Evolutionary conservation across 2,888 invertebrate genomes (phyloP), one percentile per base, ranked within the genome.

Genomic region (Scaptomyza polygonia): DNA sequence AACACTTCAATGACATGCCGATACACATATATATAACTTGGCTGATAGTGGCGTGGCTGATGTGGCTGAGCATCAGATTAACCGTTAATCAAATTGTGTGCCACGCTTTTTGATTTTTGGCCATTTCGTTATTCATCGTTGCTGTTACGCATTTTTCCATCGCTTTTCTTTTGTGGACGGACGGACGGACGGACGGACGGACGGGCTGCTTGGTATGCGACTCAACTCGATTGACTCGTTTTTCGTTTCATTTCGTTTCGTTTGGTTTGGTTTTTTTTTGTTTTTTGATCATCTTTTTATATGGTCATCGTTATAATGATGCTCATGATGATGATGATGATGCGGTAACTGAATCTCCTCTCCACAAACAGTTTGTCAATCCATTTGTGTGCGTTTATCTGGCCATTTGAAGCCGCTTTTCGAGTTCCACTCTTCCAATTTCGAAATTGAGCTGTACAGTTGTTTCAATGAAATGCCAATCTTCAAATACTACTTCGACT

Each of bases 81-180:
- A 80, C 83, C 66, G 86, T 82, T 82, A 86, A 82, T 67, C 11
- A 69, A 86, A 73, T 69, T 63, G 58, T 65, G 25, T 79, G 76
- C 76, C 82, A 82, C 83, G 86, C 86, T 83, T 79, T 82, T 85
- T 76, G 82, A 78, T 72, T 82, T 82, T 77, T 53, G 56, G 79
- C 18, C 67, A 67, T 79, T 79, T 77, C 18, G 29, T 67, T 68
- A 27, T 32, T 40, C 32, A 25, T 11, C 32, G 29, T 11, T 12
- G 9, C 11, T 62, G 51, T 51, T 63, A 73, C 71, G 67, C 75
- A 75, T 62, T 59, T 74, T 75, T 71, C 54, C 61, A 39, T 36
- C 29, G 71, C 51, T 70, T 73, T 73, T 73, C 67, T 27, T 44
- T 47, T 14, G 32, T 11, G 18, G 9, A 40, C 34, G 18, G 11